Evolutionary conservation across 2,113 vertebrate species (phyloP), one percentile per base, ranked within the genome.

Genomic region (Acanthochromis polyacanthus): DNA sequence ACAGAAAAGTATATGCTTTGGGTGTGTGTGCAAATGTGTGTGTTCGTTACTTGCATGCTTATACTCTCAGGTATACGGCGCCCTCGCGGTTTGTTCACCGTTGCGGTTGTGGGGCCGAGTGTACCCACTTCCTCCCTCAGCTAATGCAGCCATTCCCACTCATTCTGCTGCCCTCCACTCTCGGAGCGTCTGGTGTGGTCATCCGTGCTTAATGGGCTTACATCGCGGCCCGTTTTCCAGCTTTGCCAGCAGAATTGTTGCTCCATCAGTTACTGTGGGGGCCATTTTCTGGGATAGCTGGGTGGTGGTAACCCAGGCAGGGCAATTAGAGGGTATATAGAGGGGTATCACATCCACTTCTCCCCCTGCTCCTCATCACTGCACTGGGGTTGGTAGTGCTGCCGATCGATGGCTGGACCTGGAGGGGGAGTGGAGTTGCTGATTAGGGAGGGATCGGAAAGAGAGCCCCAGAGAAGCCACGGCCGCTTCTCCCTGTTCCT

Each of bases 241-340:
- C 85, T 79, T 71, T 82, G 86, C 85, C 75, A 76, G 88, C 72
- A 80, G 78, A 88, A 69, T 78, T 36, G 80, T 80, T 86, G 77
- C 61, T 81, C 82, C 75, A 63, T 78, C 80, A 43, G 64, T 76
- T 43, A 65, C 67, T 60, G 62, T 11, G 62, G 73, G 78, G 65
- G 79, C 53, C 81, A 68, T 85, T 88, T 9, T 40, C 57, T 16
- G 69, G 58, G 71, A 71, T 36, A 30, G 80, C 56, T 78, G 61
- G 80, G 72, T 71, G 80, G 72, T 32, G 75, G 83, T 81, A 63
- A 80, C 80, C 79, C 72, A 89, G 87, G 68, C 89, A 81, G 90
- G 84, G 88, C 87, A 84, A 91, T 93, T 92, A 91, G 80, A 90
- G 67, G 78, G 73, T 91, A 81, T 82, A 56, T 0, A 20, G 55